Conservation (phyloP, 2,113 vertebrate species). For the Mormyrus lacerda region DNA sequence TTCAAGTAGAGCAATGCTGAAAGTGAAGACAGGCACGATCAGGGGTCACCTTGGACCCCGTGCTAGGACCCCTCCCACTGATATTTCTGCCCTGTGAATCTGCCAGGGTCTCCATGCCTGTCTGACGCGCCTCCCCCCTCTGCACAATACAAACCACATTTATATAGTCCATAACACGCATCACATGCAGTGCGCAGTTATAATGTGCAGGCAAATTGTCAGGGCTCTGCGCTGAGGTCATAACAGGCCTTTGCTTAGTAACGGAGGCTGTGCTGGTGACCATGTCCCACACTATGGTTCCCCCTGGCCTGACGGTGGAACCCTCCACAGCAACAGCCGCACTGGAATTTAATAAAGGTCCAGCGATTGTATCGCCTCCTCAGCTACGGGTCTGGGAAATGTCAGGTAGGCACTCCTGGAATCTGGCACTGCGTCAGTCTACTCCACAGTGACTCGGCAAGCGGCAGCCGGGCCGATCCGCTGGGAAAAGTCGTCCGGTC, state of each 20-base stretch:
- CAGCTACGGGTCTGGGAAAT: neutral
- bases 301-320: neutral
- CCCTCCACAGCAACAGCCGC: neutral
- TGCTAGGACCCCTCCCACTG: neutral
- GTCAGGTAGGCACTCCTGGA: conserved; percentile 13
- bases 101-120: neutral
- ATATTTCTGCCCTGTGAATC: neutral
- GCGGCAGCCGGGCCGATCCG: neutral
- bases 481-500: neutral
- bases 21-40: neutral
- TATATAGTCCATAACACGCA: neutral
- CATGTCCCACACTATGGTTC: neutral
- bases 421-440: neutral
- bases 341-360: conserved; percentile 5
- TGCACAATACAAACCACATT: neutral
- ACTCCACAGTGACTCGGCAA: neutral
- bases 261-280: neutral
- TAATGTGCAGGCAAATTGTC: neutral
- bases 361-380: neutral
- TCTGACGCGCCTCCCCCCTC: neutral
- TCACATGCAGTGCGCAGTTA: neutral
- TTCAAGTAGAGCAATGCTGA: neutral
- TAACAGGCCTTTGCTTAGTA: neutral
- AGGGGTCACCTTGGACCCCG: neutral
- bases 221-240: neutral